These are phyloP conservation scores for Chironomus tepperi DNA, from an alignment of 1,140 invertebrate genomes.

Conservation along the genomic window DNA sequence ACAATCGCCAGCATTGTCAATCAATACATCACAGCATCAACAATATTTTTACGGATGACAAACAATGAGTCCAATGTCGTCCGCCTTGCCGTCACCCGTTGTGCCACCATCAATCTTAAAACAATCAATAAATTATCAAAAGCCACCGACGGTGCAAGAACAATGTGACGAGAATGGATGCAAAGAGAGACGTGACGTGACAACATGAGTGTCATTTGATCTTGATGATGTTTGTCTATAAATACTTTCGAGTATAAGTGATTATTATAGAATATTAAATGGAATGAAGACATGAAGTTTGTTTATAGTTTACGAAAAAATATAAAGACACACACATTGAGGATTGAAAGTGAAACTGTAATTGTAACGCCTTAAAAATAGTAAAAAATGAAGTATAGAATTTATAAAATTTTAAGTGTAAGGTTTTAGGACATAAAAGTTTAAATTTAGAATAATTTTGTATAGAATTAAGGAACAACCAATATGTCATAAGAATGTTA, in stretches of 20 bases:
- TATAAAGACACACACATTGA: too few species aligned
- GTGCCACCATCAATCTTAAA: slow-evolving; percentile 16
- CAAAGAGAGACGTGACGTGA: not conserved
- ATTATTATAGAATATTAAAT: too few species aligned
- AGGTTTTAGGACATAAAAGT: too few species aligned
- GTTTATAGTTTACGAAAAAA: too few species aligned
- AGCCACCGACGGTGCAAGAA: slow-evolving; percentile 16
- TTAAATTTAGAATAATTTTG: too few species aligned
- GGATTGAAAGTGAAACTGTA: too few species aligned
- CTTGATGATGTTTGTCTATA: not conserved
- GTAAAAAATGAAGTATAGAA: too few species aligned
- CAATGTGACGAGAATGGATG: not conserved
- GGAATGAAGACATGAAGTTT: too few species aligned
- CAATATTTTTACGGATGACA: slow-evolving; percentile 1
- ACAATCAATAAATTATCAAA: slow-evolving; percentile 16
- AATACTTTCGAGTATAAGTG: not conserved
- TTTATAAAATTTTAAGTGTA: too few species aligned
- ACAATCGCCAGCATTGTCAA: not conserved
- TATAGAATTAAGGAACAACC: too few species aligned
- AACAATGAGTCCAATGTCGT: not conserved
- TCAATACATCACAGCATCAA: slow-evolving; percentile 20
- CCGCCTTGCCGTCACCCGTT: not conserved
- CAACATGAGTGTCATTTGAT: slow-evolving; percentile 20
- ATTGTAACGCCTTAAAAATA: too few species aligned
- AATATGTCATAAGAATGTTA: too few species aligned